Percentiles rank a stretch among this genome's conserved stretches.
These are phyloP conservation scores for Solenodon paradoxus DNA, from an alignment of 2,113 vertebrate genomes.

Conservation along the genomic window DNA sequence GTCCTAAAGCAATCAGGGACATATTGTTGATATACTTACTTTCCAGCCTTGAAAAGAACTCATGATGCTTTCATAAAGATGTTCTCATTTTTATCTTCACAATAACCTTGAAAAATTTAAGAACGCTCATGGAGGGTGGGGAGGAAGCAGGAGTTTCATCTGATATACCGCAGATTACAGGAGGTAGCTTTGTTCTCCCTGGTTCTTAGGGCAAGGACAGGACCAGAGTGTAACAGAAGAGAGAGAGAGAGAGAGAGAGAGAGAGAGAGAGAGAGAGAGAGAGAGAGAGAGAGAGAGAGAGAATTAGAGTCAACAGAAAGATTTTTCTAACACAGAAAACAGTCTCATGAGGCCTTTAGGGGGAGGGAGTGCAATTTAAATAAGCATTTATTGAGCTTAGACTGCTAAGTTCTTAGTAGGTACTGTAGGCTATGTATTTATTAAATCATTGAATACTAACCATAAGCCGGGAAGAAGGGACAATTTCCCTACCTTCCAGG, in stretches of 20 bases:
- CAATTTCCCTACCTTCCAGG: not conserved
- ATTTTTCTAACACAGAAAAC: not conserved
- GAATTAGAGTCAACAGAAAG: not conserved
- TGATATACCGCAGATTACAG: not conserved
- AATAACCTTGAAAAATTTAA: conserved; percentile 18
- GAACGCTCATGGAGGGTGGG: not conserved
- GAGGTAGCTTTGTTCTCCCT: not conserved
- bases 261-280: too few species aligned
- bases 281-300: too few species aligned
- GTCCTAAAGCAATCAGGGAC: not conserved
- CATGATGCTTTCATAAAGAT: not conserved
- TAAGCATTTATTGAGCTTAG: not conserved
- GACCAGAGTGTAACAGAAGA: not conserved
- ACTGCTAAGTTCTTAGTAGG: not conserved
- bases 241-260: not conserved
- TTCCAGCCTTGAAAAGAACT: conserved; percentile 47
- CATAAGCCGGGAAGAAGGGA: not conserved
- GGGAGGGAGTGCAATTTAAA: not conserved
- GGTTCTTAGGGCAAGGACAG: not conserved
- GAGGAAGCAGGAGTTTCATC: not conserved
- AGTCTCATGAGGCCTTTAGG: not conserved
- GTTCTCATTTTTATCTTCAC: conserved; percentile 53
- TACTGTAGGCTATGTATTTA: not conserved
- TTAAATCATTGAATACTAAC: not conserved
- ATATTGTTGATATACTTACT: not conserved